Percentiles rank a stretch among this genome's conserved stretches.
phyloP scores from a whole-genome alignment of 2,797 vertebrate species.

The Luscinia megarhynchos region DNA sequence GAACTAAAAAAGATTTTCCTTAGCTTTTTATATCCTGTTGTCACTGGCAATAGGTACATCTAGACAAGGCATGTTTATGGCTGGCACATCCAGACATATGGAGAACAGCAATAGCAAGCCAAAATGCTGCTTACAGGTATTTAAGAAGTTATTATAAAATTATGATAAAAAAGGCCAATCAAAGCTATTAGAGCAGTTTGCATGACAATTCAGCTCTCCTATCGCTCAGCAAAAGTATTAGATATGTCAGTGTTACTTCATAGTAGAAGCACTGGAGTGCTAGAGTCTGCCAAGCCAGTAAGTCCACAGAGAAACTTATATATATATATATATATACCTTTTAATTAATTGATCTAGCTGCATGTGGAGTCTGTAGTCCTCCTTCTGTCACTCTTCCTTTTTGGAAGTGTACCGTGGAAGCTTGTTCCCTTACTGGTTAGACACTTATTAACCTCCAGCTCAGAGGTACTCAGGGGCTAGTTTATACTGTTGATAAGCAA shows the following conservation, averaged over 20 bases:
- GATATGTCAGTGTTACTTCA: not conserved
- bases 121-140: not conserved
- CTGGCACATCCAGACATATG: not conserved
- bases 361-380: not conserved
- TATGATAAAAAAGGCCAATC: not conserved
- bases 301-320: not conserved
- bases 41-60: not conserved
- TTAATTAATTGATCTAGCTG: not conserved
- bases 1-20: not conserved
- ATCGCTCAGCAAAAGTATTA: not conserved
- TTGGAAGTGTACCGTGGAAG: not conserved
- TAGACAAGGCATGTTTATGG: not conserved
- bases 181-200: not conserved
- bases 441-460: not conserved
- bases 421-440: not conserved
- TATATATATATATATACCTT: not conserved
- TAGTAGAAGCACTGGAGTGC: not conserved
- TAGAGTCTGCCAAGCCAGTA: not conserved
- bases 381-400: not conserved
- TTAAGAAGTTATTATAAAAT: not conserved
- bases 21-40: not conserved
- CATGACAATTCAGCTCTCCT: not conserved
- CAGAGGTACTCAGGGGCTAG: not conserved
- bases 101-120: not conserved
- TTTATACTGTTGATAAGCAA: not conserved